Base-by-base conservation (phyloP, 2,888 invertebrate species). In the Pandemis corylana region DNA sequence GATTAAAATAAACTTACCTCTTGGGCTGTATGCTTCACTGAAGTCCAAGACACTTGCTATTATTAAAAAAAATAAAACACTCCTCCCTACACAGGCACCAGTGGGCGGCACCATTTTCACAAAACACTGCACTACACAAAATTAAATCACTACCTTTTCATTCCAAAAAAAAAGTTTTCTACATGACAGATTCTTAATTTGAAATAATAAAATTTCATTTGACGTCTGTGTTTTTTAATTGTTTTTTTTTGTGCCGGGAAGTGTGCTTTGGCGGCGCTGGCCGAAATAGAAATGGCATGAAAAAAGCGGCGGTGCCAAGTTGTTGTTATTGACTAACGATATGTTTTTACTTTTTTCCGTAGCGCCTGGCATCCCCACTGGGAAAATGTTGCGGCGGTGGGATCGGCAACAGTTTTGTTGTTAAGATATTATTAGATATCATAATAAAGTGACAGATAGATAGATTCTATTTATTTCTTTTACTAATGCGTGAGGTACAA, bases 271-370 rank as follows among this genome's bases (percentile, higher is more conserved):
- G 78, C 78, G 82, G 77, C 88, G 87, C 82, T 83, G 85, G 82
- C 88, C 86, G 85, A 89, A 89, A 90, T 89, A 90, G 92, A 92
- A 94, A 92, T 93, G 93, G 79, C 81, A 80, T 81, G 86, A 89
- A 92, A 92, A 91, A 90, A 89, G 87, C 77, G 78, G 76, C 76
- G 82, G 78, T 80, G 85, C 86, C 87, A 84, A 84, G 84, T 84
- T 84, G 89, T 88, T 90, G 88, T 90, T 91, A 89, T 90, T 90
- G 90, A 90, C 89, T 90, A 87, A 88, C 87, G 85, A 88, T 86
- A 78, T 91, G 89, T 90, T 93, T 93, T 93, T 91, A 90, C 91
- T 92, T 93, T 93, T 93, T 94, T 93, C 84, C 84, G 87, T 87
- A 88, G 89, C 90, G 92, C 89, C 85, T 87, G 78, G 68, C 76